Conservation (phyloP, 2,888 invertebrate species). For the Agelastica alni region DNA sequence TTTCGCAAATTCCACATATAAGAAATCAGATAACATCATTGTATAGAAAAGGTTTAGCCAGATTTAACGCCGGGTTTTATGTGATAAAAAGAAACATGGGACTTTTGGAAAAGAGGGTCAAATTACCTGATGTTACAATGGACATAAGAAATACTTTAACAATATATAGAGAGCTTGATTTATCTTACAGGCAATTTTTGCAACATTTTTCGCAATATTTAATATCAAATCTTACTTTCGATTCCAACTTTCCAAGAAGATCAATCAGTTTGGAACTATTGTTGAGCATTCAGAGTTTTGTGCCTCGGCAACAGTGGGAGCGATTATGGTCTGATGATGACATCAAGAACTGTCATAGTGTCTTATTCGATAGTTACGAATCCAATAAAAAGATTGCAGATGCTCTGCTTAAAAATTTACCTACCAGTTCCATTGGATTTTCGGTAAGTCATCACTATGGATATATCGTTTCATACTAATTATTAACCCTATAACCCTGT, state of each 20-base stretch:
- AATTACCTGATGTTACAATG: slow-evolving; percentile 36
- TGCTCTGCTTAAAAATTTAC: slow-evolving; percentile 59
- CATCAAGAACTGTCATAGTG: slow-evolving; percentile 45
- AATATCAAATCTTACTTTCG: slow-evolving; percentile 42
- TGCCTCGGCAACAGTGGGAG: slow-evolving; percentile 42
- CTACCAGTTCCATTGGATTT: slow-evolving; percentile 49
- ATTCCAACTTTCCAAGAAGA: slow-evolving; percentile 47
- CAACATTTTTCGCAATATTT: slow-evolving; percentile 34
- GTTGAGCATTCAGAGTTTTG: slow-evolving; percentile 35
- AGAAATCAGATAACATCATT: slow-evolving; percentile 70
- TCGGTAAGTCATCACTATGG: too few species aligned
- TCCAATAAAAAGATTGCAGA: slow-evolving; percentile 71
- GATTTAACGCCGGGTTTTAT: slow-evolving; percentile 59
- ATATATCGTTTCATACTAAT: too few species aligned
- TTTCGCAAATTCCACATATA: slow-evolving; percentile 69
- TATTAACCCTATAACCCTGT: too few species aligned
- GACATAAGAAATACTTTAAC: slow-evolving; percentile 24
- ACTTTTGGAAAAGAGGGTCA: slow-evolving; percentile 21
- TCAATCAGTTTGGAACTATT: slow-evolving; percentile 47
- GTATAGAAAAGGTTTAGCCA: slow-evolving; percentile 69
- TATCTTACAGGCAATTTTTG: slow-evolving; percentile 35
- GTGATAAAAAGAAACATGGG: slow-evolving; percentile 42
- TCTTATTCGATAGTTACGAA: slow-evolving; percentile 73
- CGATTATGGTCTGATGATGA: slow-evolving; percentile 41
- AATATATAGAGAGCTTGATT: slow-evolving; percentile 33